A percentile compares a stretch with the other conserved stretches of the same genome.
Evolutionary conservation across 64 coral and sea anemone species (phyloP).

Genomic region (Catalaphyllia jardinei): DNA sequence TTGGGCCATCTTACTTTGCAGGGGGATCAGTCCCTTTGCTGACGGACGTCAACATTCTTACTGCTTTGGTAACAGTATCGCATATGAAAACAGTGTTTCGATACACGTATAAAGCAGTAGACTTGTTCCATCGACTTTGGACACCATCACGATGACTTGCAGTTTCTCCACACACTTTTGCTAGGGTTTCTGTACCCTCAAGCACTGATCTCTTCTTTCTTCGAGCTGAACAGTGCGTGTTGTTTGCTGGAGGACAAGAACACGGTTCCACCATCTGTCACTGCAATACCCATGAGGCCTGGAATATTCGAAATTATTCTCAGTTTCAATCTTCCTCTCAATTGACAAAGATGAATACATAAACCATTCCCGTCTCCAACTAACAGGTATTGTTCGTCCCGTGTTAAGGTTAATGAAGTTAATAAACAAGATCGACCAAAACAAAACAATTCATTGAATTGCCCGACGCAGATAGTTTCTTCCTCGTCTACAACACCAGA

Average conservation of each 20-base stretch:
- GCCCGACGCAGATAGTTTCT: not conserved
- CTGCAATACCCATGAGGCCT: too few species aligned
- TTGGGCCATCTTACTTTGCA: too few species aligned
- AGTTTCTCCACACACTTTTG: too few species aligned
- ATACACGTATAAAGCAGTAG: constrained; percentile 44
- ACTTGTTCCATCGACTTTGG: constrained; percentile 14
- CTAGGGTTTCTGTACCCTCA: too few species aligned
- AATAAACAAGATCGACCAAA: not conserved
- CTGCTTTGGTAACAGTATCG: constrained; percentile 52
- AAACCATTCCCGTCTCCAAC: not conserved
- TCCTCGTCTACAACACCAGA: not conserved
- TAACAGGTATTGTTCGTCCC: constrained; percentile 20
- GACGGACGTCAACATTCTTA: not conserved
- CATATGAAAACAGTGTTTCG: constrained; percentile 62
- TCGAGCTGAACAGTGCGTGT: constrained; percentile 40
- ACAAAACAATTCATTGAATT: constrained; percentile 11
- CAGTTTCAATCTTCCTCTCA: constrained; percentile 27
- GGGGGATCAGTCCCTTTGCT: not conserved
- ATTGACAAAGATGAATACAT: constrained; percentile 35
- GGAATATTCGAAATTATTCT: too few species aligned
- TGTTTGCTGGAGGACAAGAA: constrained; percentile 49
- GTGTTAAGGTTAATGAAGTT: not conserved
- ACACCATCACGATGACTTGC: too few species aligned
- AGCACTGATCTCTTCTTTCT: constrained; percentile 33
- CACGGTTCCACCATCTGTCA: constrained; percentile 42